A percentile compares a stretch with the other conserved stretches of the same genome.
Conservation (phyloP, 2,888 invertebrate species). For the Drosophila birchii region DNA sequence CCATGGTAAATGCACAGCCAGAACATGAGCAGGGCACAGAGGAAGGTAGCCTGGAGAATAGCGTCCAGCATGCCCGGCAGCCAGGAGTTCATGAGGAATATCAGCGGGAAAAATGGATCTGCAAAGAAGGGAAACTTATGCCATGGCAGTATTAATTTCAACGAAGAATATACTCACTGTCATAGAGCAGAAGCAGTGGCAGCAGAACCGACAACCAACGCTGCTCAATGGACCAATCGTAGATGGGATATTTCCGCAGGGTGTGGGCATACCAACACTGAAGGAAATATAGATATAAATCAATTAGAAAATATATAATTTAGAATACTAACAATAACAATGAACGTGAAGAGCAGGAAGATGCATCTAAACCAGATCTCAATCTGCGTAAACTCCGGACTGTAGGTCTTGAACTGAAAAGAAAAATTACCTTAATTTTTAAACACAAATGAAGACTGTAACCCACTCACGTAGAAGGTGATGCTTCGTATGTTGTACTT, state of each 20-base stretch:
- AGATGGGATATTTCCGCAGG: constrained; percentile 92
- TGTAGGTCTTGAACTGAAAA: constrained; percentile 96
- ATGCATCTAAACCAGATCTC: constrained; percentile 99
- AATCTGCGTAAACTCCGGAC: constrained; percentile 97
- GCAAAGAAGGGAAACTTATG: constrained; percentile 20
- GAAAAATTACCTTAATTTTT: not conserved
- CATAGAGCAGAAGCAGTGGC: constrained; percentile 94
- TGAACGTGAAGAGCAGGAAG: constrained; percentile 94
- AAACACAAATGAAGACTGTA: no score
- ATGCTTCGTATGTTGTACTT: constrained; percentile 93
- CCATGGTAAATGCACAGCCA: constrained; percentile 99
- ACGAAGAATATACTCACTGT: constrained; percentile 88
- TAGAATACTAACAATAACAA: constrained; percentile 90
- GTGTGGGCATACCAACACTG: constrained; percentile 98
- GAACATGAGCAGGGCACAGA: constrained; percentile 94
- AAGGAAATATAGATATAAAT: not conserved
- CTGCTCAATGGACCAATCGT: constrained; percentile 99
- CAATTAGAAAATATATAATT: not conserved
- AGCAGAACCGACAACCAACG: constrained; percentile 96
- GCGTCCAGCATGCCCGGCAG: constrained; percentile 97
- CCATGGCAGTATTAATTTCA: not conserved
- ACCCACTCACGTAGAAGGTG: constrained; percentile 91
- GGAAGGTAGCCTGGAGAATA: constrained; percentile 94
- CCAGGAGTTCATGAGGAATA: constrained; percentile 94
- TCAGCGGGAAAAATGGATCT: constrained; percentile 98